Conservation (phyloP, 2,797 vertebrate species). For the Synaphobranchus kaupii region DNA sequence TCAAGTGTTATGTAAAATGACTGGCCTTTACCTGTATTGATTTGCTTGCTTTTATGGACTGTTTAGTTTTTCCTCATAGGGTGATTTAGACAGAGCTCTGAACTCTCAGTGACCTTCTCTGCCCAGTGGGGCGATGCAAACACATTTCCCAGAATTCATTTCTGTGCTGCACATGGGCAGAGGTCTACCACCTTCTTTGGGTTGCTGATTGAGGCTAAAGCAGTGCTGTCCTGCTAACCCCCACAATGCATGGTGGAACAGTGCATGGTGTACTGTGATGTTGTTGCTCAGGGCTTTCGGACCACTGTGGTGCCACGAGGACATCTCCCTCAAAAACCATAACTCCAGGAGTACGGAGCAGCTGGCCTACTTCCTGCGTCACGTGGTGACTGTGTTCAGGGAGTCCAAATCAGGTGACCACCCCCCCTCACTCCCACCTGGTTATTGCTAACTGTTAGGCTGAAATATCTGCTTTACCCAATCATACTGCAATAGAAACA, state of each 20-base stretch:
- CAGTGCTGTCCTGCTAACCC: neutral
- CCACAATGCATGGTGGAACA: neutral
- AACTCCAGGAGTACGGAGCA: constrained; percentile 96
- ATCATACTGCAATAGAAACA: neutral
- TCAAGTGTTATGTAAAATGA: neutral
- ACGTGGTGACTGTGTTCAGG: constrained; percentile 94
- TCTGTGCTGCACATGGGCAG: neutral
- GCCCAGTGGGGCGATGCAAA: neutral
- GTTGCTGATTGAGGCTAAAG: neutral
- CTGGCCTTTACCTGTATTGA: neutral
- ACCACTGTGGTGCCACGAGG: constrained; percentile 97
- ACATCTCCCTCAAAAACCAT: constrained; percentile 97
- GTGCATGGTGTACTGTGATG: constrained; percentile 41
- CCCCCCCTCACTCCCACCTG: neutral
- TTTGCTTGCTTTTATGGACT: neutral
- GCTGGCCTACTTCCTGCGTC: constrained; percentile 93
- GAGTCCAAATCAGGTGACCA: constrained; percentile 92
- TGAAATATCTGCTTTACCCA: neutral
- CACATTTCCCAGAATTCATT: neutral
- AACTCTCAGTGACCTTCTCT: neutral
- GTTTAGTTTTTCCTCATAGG: neutral
- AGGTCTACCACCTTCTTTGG: neutral
- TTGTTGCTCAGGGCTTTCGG: constrained; percentile 87
- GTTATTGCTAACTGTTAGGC: neutral
- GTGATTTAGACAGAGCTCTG: neutral